Conservation (phyloP, 2,113 vertebrate species). For the Falco punctatus region DNA sequence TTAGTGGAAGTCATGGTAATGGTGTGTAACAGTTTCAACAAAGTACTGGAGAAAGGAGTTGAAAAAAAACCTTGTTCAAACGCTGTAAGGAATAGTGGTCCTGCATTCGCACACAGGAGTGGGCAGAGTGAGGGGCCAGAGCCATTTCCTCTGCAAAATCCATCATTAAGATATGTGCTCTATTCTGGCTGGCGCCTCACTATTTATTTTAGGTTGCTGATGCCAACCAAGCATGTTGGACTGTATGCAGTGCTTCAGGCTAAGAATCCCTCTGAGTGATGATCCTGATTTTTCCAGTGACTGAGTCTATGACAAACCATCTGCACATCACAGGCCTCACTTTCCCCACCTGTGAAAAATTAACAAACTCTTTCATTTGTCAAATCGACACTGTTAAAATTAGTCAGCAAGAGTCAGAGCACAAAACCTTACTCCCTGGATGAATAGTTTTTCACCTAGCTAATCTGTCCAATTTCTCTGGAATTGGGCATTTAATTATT, state of each 20-base stretch:
- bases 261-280: neutral
- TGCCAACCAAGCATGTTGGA: neutral
- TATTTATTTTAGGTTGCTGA: neutral
- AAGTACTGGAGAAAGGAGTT: neutral
- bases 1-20: neutral
- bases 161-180: neutral
- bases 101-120: neutral
- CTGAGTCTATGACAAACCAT: neutral
- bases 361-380: neutral
- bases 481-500: neutral
- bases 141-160: neutral
- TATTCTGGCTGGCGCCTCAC: neutral
- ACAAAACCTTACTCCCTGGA: neutral
- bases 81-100: neutral
- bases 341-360: constrained; percentile 8
- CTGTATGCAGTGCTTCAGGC: neutral
- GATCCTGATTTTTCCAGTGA: neutral
- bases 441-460: neutral
- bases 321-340: neutral
- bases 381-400: neutral
- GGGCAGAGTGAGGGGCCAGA: neutral
- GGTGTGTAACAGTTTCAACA: neutral
- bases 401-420: neutral
- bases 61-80: neutral
- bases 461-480: neutral